Base-by-base conservation (phyloP, 23 tunicate genomes). In the Halocynthia roretzi region DNA sequence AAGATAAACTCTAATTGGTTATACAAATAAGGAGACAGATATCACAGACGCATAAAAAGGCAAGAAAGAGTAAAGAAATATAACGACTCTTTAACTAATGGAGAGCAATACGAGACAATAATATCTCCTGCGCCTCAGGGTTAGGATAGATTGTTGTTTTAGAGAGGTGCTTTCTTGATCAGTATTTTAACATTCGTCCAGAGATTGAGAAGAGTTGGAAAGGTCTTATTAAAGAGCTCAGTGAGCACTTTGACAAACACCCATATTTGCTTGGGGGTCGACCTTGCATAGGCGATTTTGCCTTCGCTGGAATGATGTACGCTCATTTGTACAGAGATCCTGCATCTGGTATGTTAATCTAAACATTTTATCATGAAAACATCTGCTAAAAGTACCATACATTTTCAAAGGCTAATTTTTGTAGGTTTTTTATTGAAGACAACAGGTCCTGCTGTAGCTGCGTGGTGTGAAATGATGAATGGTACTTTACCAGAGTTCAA, bases 281-380 rank as follows among this genome's bases (percentile, higher is more conserved):
- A 76, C 91, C 91, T 14, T 86, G 91, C 48, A 60, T 86, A 2
- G 91, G 85, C 15, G 91, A 86, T 50, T 86, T 86, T 64, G 84
- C 91, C 17, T 12, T 86, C 20, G 91, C 80, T 55, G 91, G 91
- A 21, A 86, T 86, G 91, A 51, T 81, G 0, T 86, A 86, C 68
- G 91, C 91, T 68, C 91, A 86, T 80, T 54, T 86, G 51, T 80
- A 44, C 61, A 53, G 91, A 74, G 91, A 86, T 53, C 91, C 91
- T 10, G 74, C 56, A 0, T 54, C 91, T 66, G 91, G 89, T 85
- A 10, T 2, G 54, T 51, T 67, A 0, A 58, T 14, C 63, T 58
- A 2, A 2, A n/a, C n/a, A 1, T 58, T 14, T 58, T 58, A 1
- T 58, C n/a, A n/a, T 58, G 17, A 14, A 14, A n/a, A n/a, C 44